These are phyloP conservation scores for Sinopyrophorus schimmeli DNA, from an alignment of 2,888 invertebrate species.

Conservation along the genomic window DNA sequence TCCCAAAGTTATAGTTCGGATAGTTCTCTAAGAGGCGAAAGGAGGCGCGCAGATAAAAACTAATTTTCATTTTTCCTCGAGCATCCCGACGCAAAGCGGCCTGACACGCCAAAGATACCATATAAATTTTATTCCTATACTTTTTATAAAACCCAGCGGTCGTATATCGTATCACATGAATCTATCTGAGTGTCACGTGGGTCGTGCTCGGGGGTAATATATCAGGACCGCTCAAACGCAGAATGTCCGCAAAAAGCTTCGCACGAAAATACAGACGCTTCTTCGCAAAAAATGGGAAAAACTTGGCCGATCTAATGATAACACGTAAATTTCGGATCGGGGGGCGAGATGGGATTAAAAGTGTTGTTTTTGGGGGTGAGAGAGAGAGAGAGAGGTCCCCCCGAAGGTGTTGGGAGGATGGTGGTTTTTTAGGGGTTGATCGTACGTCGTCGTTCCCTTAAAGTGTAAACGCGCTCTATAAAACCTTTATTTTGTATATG, in stretches of 20 bases:
- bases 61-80: constrained; percentile 28
- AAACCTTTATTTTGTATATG: no score
- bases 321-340: no score
- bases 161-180: constrained; percentile 50
- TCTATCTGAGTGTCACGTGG: constrained; percentile 49
- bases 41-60: no score
- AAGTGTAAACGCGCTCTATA: no score
- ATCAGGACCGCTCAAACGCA: constrained; percentile 49
- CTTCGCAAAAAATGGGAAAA: constrained; percentile 25
- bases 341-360: no score
- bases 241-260: constrained; percentile 45
- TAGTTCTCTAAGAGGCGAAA: no score
- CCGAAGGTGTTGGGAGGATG: no score
- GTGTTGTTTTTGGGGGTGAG: no score
- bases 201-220: constrained; percentile 47
- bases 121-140: constrained; percentile 42
- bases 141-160: constrained; percentile 42
- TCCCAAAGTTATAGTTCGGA: no score
- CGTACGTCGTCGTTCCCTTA: no score
- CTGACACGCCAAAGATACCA: constrained; percentile 37
- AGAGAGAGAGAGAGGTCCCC: no score
- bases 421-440: no score
- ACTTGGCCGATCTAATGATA: constrained; percentile 19
- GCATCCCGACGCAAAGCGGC: constrained; percentile 16
- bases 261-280: constrained; percentile 38